Base-by-base conservation (phyloP, 1,140 invertebrate species). In the Ceratoteleas bidentatus region DNA sequence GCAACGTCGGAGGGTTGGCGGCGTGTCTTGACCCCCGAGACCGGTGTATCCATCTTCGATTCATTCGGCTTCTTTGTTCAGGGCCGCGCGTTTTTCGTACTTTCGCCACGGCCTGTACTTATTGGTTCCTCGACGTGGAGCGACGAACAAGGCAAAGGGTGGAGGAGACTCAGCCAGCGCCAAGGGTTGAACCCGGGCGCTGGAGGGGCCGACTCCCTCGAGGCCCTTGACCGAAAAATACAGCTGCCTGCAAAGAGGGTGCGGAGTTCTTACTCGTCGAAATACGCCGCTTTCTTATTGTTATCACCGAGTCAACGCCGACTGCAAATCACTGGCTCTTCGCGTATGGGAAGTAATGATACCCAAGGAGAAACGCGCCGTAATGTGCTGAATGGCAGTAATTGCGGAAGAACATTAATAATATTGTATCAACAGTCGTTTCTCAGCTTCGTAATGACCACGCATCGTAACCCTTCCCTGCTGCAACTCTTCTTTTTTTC, bases 71-170 rank as follows among this genome's bases (percentile, higher is more conserved):
- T 50, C 57, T 68, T 43, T 52, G 57, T 74, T 80, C 58, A 13
- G 54, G 50, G 64, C 69, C 57, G 43, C 65, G 61, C 70, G 72
- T 82, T 77, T 85, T 81, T 68, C 80, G 74, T 60, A 76, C 69
- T 77, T 58, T 15, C 57, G 47, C 56, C 40, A 38, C 62, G 50
- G 58, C 16, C 61, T 70, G 88, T 88, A 88, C 87, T 90, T 90
- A 91, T 90, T 88, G 89, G 89, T 89, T 90, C 88, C 86, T 84
- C 83, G 76, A 56, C 49, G 13, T 49, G 78, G 78, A 81, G 60
- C 54, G 69, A 69, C 66, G 62, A 69, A 61, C 32, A 64, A 45
- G 57, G 14, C 54, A 79, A 70, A 77, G 60, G 76, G 76, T 60
- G 68, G 56, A 82, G 43, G 50, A 52, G 58, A 52, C 49, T 49